These are phyloP conservation scores for Chascanopsetta lugubris DNA, from an alignment of 2,113 vertebrate genomes.

Conservation along the genomic window DNA sequence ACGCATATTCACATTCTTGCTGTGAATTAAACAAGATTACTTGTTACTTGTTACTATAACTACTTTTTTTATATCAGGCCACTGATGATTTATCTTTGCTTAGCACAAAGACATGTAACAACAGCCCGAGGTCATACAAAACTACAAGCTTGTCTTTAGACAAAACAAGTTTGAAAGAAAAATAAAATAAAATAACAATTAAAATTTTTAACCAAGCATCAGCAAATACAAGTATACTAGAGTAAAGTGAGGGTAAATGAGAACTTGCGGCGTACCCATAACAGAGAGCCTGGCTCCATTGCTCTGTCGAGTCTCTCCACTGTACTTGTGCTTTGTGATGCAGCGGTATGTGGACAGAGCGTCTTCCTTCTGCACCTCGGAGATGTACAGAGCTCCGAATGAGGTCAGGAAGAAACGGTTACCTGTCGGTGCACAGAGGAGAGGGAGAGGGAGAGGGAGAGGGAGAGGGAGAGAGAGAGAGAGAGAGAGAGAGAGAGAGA, in stretches of 20 bases:
- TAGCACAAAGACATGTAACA: no score
- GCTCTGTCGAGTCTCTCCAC: conserved; percentile 97
- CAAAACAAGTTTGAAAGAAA: not conserved
- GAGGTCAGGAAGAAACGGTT: conserved; percentile 96
- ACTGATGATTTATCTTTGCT: no score
- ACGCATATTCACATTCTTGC: no score
- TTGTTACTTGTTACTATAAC: no score
- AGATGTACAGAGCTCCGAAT: conserved; percentile 97
- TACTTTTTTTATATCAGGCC: no score
- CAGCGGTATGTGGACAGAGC: conserved; percentile 98
- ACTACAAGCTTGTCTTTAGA: no score
- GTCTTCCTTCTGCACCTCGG: conserved; percentile 98
- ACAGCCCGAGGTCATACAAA: no score
- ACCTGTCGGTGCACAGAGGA: conserved; percentile 81
- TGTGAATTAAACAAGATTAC: no score
- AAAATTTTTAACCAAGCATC: no score
- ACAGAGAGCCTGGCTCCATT: conserved; percentile 97
- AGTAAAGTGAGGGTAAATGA: not conserved
- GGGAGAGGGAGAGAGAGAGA: not conserved
- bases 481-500: not conserved
- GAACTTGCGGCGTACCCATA: conserved; percentile 84
- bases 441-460: no score
- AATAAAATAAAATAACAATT: no score
- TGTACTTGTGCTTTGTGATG: conserved; percentile 99
- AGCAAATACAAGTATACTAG: no score